Conservation (phyloP, 1,140 invertebrate species). For the Ylistrum balloti region DNA sequence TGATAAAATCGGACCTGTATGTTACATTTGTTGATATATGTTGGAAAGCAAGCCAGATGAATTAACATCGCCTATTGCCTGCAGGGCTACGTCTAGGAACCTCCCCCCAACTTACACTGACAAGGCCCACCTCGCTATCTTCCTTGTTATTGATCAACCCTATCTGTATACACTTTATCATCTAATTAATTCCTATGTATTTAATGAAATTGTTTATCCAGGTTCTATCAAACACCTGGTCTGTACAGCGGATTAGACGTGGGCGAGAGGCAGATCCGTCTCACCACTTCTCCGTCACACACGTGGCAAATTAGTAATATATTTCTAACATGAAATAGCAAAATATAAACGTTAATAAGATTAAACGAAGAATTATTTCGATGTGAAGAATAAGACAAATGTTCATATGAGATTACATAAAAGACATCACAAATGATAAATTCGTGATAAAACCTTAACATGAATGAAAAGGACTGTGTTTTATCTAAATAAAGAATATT, state of each 20-base stretch:
- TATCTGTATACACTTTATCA: conserved; percentile 38
- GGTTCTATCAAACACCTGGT: conserved; percentile 30
- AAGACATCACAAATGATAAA: too few relatives aligned
- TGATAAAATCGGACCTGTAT: conserved; percentile 24
- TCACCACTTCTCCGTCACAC: neutral
- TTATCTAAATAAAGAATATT: too few relatives aligned
- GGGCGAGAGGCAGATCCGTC: neutral
- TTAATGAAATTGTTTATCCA: neutral
- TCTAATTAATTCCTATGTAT: neutral
- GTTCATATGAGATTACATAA: too few relatives aligned
- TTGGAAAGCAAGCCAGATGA: neutral
- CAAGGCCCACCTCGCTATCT: neutral
- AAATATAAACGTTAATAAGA: too few relatives aligned
- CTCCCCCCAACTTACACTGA: neutral
- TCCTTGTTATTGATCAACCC: conserved; percentile 21
- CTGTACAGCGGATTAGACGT: neutral
- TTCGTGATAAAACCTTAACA: too few relatives aligned
- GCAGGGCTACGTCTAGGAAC: neutral
- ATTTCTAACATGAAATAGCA: neutral
- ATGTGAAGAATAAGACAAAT: too few relatives aligned
- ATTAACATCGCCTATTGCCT: neutral
- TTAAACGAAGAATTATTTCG: too few relatives aligned
- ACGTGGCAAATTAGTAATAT: neutral
- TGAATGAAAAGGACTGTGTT: too few relatives aligned
- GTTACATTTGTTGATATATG: neutral